phyloP scores from a whole-genome alignment of 2,797 vertebrate genomes.

The Masticophis lateralis region DNA sequence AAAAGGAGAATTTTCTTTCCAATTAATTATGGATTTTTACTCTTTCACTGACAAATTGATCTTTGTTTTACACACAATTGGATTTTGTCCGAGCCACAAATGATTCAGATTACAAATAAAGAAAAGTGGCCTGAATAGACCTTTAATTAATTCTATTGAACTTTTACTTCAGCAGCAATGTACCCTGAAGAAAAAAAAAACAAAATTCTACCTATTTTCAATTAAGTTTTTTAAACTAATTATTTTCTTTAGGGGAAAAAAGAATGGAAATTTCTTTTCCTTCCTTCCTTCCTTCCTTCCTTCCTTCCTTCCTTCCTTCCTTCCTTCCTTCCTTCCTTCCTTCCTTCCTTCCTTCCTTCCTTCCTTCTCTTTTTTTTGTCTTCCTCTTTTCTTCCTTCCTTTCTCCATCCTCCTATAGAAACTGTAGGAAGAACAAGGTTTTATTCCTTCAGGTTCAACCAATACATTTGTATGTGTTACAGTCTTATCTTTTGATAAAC shows the following conservation, averaged over 20 bases:
- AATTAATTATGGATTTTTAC: conserved; percentile 41
- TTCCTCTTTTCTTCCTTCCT: not conserved
- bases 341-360: conserved; percentile 9
- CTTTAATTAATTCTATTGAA: conserved; percentile 65
- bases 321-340: too few species aligned
- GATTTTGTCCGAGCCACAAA: conserved; percentile 57
- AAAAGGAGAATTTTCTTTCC: conserved; percentile 43
- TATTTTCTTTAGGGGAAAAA: conserved; percentile 55
- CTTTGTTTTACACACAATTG: conserved; percentile 55
- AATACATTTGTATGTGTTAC: not conserved
- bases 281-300: conserved; percentile 11
- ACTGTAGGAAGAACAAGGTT: not conserved
- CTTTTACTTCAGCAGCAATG: conserved; percentile 50
- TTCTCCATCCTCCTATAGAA: not conserved
- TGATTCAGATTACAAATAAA: conserved; percentile 47
- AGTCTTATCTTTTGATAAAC: not conserved
- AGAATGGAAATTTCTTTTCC: conserved; percentile 26
- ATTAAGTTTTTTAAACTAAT: conserved; percentile 63
- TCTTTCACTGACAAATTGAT: conserved; percentile 57
- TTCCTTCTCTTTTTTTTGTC: not conserved
- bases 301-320: too few species aligned
- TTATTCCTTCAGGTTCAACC: not conserved
- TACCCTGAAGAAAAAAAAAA: conserved; percentile 48
- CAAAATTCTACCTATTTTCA: conserved; percentile 48
- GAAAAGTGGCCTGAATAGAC: conserved; percentile 36